Base-by-base conservation (phyloP, 2,888 invertebrate genomes). In the Drosophila putrida region DNA sequence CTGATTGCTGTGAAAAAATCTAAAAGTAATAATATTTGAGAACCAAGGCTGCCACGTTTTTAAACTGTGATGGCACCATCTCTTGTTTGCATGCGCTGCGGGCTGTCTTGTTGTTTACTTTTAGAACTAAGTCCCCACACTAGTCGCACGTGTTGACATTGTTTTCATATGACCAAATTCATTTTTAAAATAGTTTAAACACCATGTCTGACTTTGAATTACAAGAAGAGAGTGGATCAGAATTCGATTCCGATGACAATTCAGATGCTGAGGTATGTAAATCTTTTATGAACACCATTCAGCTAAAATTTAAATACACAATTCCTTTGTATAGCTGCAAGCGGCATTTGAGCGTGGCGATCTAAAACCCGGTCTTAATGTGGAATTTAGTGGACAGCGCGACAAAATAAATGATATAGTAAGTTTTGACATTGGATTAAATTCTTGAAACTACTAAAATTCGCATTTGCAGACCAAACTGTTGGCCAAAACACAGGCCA, bases 261-360 rank as follows among this genome's bases (percentile, higher is more conserved):
- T 92, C 92, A 0, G 93, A 92, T 49, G 85, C 90, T 25, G 92
- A 92, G 87, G 92, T 92, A 80, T 50, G 68, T 76, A 36, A 15
- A 28, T 8, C 0, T 4, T 15, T 20, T 25, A 25, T 46, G n/a
- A 13, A 25, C 6, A 10, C 1, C 35, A 58, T 0, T 31, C 0
- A 11, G 0, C 3, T 2, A 28, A 4, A 5, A 27, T 4, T 11
- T 1, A 28, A 11, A n/a, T 8, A 4, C 33, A 33, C 9, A 20
- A n/a, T 11, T 10, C 72, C 47, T 77, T 50, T 50, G 6, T 93
- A 58, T 90, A 98, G 98, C 93, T 99, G 61, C 98, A 97, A 95
- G 96, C 96, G 90, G 98, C 98, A 0, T 97, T 98, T 91, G 95
- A 95, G 0, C 95, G 95, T 84, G 98, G 98, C 1, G 93, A 96